Conservation (phyloP, 1,140 invertebrate genomes). For the Archegozetes longisetosus region DNA sequence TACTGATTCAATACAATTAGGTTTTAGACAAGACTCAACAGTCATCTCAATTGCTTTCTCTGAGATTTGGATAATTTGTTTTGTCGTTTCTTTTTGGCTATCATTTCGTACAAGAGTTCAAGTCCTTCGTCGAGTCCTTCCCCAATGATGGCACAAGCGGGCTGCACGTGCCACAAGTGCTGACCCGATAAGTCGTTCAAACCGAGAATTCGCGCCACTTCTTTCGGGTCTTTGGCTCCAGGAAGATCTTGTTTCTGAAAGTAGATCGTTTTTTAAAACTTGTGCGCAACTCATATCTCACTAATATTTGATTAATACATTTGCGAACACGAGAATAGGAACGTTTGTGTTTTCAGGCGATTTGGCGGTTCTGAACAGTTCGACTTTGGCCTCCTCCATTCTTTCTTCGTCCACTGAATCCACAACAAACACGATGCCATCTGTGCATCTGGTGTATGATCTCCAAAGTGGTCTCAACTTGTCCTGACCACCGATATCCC, state of each 20-base stretch:
- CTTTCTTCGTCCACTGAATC: conserved; percentile 75
- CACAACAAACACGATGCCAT: conserved; percentile 82
- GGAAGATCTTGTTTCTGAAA: conserved; percentile 94
- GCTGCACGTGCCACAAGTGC: conserved; percentile 70
- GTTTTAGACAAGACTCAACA: too few relatives aligned
- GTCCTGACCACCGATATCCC: conserved; percentile 86
- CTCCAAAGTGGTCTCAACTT: conserved; percentile 82
- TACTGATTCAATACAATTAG: too few relatives aligned
- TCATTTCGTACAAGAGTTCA: conserved; percentile 83
- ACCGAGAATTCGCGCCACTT: conserved; percentile 68
- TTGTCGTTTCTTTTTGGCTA: conserved; percentile 74
- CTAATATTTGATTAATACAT: too few relatives aligned
- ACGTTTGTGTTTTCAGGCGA: conserved; percentile 72
- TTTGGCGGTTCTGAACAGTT: conserved; percentile 68
- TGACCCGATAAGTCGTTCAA: conserved; percentile 54
- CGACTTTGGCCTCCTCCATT: conserved; percentile 88
- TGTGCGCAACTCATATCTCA: too few relatives aligned
- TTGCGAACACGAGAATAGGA: conserved; percentile 74
- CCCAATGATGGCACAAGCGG: conserved; percentile 87
- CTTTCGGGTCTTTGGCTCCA: conserved; percentile 63
- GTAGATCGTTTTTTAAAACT: too few relatives aligned
- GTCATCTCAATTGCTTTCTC: too few relatives aligned
- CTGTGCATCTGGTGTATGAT: conserved; percentile 74
- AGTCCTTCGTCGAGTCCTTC: conserved; percentile 88
- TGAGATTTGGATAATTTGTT: too few relatives aligned